Conservation (phyloP, 1,140 invertebrate genomes). For the Eueides isabella region DNA sequence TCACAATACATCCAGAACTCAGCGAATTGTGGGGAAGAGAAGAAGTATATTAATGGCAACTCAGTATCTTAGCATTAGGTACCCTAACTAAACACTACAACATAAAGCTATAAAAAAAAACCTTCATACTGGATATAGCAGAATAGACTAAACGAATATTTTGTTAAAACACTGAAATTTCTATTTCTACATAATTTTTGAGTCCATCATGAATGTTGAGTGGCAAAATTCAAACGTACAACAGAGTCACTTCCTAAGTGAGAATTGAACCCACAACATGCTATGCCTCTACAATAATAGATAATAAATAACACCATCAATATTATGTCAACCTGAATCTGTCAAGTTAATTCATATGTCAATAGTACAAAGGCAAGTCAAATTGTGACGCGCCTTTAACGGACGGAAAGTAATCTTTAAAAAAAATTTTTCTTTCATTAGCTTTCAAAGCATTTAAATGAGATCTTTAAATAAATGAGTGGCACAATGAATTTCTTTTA, state of each 20-base stretch:
- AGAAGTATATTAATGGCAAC: no score
- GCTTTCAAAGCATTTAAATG: neutral
- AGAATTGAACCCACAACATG: no score
- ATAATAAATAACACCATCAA: neutral
- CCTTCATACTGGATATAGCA: no score
- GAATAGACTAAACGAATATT: no score
- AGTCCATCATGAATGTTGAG: no score
- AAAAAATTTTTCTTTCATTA: neutral
- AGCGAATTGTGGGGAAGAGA: no score
- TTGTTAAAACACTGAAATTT: no score
- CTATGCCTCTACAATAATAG: neutral
- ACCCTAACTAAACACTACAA: no score
- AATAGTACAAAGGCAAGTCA: neutral
- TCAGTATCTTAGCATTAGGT: no score
- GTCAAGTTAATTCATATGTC: slow-evolving; percentile 4
- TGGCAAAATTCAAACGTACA: neutral
- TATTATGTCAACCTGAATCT: neutral
- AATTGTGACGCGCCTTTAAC: neutral
- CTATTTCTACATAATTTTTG: no score
- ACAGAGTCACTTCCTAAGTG: neutral
- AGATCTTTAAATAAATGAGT: neutral
- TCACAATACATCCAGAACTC: no score
- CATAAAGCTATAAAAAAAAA: no score
- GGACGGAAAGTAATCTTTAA: neutral
- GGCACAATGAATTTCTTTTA: neutral